Conservation (phyloP, 2,113 vertebrate species). For the Lamprologus callipterus region DNA sequence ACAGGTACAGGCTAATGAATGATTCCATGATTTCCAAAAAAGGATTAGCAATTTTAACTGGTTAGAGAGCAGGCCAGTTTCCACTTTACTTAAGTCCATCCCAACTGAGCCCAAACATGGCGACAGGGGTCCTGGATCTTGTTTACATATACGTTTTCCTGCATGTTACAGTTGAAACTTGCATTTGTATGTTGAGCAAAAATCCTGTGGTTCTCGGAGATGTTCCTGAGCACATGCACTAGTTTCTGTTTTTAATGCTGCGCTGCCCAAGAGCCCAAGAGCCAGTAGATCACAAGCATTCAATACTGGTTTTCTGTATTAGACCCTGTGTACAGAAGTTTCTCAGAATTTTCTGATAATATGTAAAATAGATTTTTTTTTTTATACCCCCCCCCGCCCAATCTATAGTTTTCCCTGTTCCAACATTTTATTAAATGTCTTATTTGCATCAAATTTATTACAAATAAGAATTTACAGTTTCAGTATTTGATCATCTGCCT, state of each 20-base stretch:
- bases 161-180: neutral
- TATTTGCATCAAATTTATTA: neutral
- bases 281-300: neutral
- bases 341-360: neutral
- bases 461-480: neutral
- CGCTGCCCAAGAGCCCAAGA: neutral
- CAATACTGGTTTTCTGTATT: neutral
- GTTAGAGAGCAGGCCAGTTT: neutral
- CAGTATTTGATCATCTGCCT: neutral
- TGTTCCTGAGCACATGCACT: neutral
- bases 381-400: neutral
- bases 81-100: neutral
- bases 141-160: neutral
- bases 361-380: neutral
- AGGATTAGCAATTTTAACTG: neutral
- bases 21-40: neutral
- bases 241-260: neutral
- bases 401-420: neutral
- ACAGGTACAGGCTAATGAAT: neutral
- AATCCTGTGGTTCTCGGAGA: neutral
- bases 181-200: neutral
- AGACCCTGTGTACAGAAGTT: neutral
- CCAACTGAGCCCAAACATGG: neutral
- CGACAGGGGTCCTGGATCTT: neutral
- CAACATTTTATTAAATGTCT: neutral